phyloP scores from a whole-genome alignment of 2,797 vertebrate genomes.

The Crenuchus spilurus region DNA sequence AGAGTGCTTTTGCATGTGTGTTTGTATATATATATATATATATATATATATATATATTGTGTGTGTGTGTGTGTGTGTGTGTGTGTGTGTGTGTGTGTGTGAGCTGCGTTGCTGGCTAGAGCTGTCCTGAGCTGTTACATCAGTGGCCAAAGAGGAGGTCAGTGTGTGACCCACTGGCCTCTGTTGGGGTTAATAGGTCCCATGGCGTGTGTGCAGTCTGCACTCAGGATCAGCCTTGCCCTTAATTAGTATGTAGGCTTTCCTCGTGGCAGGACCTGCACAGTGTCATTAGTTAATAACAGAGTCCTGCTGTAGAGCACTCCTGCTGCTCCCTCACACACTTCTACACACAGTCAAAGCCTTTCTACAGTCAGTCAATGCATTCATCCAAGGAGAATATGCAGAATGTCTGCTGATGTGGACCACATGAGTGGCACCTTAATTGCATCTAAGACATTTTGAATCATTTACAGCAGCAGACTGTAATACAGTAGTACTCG shows the following conservation, averaged over 20 bases:
- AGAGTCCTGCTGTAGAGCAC: conserved; percentile 59
- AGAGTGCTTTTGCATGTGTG: too few species aligned
- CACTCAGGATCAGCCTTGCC: conserved; percentile 53
- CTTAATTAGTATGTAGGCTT: conserved; percentile 71
- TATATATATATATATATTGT: too few species aligned
- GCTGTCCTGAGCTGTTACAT: conserved; percentile 35
- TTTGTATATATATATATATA: too few species aligned
- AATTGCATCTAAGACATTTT: not conserved
- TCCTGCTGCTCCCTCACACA: conserved; percentile 48
- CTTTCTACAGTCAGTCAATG: not conserved
- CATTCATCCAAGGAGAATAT: not conserved
- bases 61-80: not conserved
- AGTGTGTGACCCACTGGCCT: conserved; percentile 32
- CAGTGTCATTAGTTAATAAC: conserved; percentile 76
- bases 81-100: conserved; percentile 3
- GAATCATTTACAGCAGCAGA: not conserved
- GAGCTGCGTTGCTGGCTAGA: conserved; percentile 1
- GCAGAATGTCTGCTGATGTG: not conserved
- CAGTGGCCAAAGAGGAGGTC: conserved; percentile 18
- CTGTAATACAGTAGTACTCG: not conserved
- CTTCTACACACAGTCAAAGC: not conserved
- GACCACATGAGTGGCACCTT: not conserved
- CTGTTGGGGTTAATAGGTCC: conserved; percentile 35
- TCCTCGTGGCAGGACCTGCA: conserved; percentile 64
- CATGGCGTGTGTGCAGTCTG: not conserved